phyloP scores from a whole-genome alignment of 2,888 invertebrate species.

The Limnephilus lunatus region DNA sequence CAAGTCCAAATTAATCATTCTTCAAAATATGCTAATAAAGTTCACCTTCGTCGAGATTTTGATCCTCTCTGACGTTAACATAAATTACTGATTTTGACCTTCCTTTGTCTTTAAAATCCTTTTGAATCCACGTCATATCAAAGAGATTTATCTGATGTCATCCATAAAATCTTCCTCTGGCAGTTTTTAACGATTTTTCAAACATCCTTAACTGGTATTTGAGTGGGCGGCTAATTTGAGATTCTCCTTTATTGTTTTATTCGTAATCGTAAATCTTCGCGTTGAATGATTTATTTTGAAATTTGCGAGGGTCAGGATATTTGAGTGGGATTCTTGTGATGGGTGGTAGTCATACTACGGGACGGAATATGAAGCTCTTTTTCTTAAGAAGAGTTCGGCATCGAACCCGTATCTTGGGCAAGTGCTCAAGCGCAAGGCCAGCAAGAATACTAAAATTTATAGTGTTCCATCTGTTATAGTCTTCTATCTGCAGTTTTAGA shows the following conservation, averaged over 20 bases:
- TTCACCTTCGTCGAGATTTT: neutral
- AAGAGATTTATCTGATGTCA: conserved; percentile 2
- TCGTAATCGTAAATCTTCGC: neutral
- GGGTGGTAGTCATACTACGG: neutral
- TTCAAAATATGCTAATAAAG: neutral
- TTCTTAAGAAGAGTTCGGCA: neutral
- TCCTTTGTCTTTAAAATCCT: neutral
- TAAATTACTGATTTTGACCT: neutral
- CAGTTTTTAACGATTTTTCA: neutral
- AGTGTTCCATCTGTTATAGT: too few species aligned
- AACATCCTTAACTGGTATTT: neutral
- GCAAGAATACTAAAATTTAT: too few species aligned
- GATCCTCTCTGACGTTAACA: neutral
- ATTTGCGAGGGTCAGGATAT: too few species aligned
- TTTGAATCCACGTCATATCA: neutral
- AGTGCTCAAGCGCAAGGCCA: too few species aligned
- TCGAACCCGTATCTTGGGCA: neutral
- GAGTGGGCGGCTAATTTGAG: neutral
- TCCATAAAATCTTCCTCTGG: neutral
- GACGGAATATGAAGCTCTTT: neutral
- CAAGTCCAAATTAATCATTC: neutral
- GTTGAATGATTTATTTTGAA: neutral
- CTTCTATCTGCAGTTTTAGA: too few species aligned
- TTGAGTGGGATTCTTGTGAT: neutral
- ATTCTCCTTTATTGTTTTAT: neutral